phyloP scores from a whole-genome alignment of 2,113 vertebrate species.

The Neotoma lepida region DNA sequence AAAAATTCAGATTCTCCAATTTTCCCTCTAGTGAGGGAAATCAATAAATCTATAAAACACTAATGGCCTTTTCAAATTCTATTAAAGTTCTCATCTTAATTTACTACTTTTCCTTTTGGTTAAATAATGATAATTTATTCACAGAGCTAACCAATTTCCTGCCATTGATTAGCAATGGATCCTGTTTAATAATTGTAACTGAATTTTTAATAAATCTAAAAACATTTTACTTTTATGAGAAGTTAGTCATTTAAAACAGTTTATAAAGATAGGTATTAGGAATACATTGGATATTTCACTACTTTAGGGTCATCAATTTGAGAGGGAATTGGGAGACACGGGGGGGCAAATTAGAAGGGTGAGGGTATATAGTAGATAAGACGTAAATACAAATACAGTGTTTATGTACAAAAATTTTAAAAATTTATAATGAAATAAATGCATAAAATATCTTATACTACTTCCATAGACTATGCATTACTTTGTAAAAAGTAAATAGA shows the following conservation, averaged over 20 bases:
- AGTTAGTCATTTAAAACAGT: not conserved
- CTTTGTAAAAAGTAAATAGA: not conserved
- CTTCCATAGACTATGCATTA: not conserved
- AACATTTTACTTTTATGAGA: not conserved
- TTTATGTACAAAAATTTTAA: not conserved
- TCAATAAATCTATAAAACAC: not conserved
- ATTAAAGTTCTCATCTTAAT: not conserved
- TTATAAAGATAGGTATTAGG: not conserved
- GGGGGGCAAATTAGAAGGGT: not conserved
- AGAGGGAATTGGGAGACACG: not conserved
- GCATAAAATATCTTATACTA: not conserved
- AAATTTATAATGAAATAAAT: not conserved
- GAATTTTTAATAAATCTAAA: not conserved
- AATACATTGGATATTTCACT: not conserved
- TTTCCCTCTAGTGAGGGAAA: not conserved
- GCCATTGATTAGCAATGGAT: not conserved
- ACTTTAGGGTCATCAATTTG: not conserved
- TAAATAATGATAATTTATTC: constrained; percentile 46
- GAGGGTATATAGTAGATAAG: not conserved
- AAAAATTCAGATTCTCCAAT: not conserved
- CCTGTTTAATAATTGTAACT: constrained; percentile 26
- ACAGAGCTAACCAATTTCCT: not conserved
- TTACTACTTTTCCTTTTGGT: not conserved
- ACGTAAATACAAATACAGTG: not conserved
- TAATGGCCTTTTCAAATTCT: not conserved